Evolutionary conservation across 1,140 invertebrate species (phyloP).

Genomic region (Ganaspis sp.): DNA sequence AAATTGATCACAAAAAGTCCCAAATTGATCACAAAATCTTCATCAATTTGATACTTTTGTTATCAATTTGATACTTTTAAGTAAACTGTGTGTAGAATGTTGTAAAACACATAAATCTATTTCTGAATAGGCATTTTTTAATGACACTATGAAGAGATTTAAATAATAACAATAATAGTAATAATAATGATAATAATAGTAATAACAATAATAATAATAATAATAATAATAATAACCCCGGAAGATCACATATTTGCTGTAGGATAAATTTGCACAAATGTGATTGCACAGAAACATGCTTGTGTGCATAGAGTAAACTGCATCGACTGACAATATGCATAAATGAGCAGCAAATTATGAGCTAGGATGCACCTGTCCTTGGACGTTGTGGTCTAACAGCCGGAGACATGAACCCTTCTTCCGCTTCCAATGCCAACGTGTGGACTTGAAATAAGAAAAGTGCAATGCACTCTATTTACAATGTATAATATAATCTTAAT

Average conservation of each 20-base stretch:
- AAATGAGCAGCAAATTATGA: conserved; percentile 31
- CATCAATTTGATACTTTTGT: too few relatives aligned
- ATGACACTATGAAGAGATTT: too few relatives aligned
- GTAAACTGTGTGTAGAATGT: too few relatives aligned
- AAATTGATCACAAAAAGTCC: too few relatives aligned
- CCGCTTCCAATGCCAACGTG: conserved; percentile 53
- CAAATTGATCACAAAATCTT: too few relatives aligned
- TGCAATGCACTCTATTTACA: conserved; percentile 10
- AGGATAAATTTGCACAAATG: not conserved
- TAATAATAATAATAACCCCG: conserved; percentile 24
- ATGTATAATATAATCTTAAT: conserved; percentile 6
- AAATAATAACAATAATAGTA: not conserved
- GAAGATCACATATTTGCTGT: not conserved
- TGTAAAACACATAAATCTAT: too few relatives aligned
- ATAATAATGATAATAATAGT: not conserved
- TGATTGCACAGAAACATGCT: not conserved
- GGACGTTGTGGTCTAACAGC: conserved; percentile 48
- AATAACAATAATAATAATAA: too few relatives aligned
- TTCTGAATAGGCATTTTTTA: too few relatives aligned
- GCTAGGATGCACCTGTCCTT: conserved; percentile 68
- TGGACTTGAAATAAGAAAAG: not conserved
- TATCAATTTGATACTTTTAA: too few relatives aligned
- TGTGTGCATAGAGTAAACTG: not conserved
- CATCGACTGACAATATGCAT: conserved; percentile 9
- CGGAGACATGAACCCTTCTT: conserved; percentile 57